These are phyloP conservation scores for Nomada fucata DNA, from an alignment of 2,888 invertebrate species.

Conservation along the genomic window DNA sequence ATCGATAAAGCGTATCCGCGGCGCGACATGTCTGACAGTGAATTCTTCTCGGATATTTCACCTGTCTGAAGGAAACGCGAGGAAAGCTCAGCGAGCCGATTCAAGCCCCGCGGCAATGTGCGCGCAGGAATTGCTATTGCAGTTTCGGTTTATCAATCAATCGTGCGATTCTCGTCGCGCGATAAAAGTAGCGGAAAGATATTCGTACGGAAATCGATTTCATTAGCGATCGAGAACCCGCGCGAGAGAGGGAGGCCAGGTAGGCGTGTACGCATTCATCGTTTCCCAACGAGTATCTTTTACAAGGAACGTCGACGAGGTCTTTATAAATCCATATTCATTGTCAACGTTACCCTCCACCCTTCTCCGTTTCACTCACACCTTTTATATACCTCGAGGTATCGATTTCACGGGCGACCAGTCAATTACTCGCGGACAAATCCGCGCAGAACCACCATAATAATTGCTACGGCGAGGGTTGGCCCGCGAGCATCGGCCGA, in stretches of 20 bases:
- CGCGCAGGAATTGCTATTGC: background rate
- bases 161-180: background rate
- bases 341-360: conserved; percentile 34
- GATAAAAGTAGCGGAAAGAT: background rate
- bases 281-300: conserved; percentile 5
- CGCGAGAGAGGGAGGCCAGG: background rate
- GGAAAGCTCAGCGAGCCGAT: background rate
- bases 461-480: conserved; percentile 40
- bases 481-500: conserved; percentile 46
- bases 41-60: background rate
- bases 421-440: conserved; percentile 55
- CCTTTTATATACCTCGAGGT: background rate
- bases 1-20: background rate
- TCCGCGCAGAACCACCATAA: conserved; percentile 30
- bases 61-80: background rate
- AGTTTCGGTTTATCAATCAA: background rate
- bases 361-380: background rate
- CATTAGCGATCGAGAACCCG: background rate
- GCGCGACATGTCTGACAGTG: background rate
- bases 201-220: conserved; percentile 43
- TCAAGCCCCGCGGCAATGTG: background rate
- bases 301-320: conserved; percentile 36
- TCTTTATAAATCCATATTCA: conserved; percentile 46
- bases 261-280: conserved; percentile 29
- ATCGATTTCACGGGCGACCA: conserved; percentile 47